phyloP scores from a whole-genome alignment of 2,888 invertebrate genomes.

The Dicranocentrus wangi region DNA sequence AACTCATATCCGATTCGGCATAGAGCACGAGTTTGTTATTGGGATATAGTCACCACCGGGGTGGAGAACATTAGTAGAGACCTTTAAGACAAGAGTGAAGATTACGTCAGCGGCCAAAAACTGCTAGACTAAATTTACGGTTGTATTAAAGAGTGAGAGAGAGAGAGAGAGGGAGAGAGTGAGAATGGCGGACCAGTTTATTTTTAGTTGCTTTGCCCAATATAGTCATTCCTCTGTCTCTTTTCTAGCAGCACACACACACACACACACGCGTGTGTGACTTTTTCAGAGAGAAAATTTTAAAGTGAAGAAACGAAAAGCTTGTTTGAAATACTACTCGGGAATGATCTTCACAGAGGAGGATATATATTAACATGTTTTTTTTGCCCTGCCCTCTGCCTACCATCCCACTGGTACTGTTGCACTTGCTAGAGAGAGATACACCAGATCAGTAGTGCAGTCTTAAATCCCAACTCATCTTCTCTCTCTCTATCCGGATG shows the following conservation, averaged over 20 bases:
- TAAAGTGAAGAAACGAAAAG: slow-evolving; percentile 29
- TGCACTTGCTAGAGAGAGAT: too few relatives aligned
- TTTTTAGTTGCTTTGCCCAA: slow-evolving; percentile 72
- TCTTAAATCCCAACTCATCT: slow-evolving; percentile 21
- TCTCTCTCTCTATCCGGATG: slow-evolving; percentile 4
- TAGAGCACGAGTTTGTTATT: neutral
- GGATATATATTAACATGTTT: too few relatives aligned
- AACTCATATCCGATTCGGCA: neutral
- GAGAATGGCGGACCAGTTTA: slow-evolving; percentile 62
- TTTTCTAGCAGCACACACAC: neutral
- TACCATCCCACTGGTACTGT: too few relatives aligned
- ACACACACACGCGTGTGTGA: slow-evolving; percentile 57
- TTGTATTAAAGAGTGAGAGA: slow-evolving; percentile 58
- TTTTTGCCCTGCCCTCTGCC: too few relatives aligned
- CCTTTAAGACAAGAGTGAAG: slow-evolving; percentile 48
- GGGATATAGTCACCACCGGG: neutral
- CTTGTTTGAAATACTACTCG: slow-evolving; percentile 15
- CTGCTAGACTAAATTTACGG: slow-evolving; percentile 68
- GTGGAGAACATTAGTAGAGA: slow-evolving; percentile 10
- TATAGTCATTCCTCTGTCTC: slow-evolving; percentile 68
- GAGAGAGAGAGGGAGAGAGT: slow-evolving; percentile 4
- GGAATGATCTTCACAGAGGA: too few relatives aligned
- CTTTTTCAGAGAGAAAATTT: slow-evolving; percentile 52
- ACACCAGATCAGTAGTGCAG: neutral
- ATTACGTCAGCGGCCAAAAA: slow-evolving; percentile 71